These are phyloP conservation scores for Thymelicus lineola DNA, from an alignment of 2,888 invertebrate species.

Conservation along the genomic window DNA sequence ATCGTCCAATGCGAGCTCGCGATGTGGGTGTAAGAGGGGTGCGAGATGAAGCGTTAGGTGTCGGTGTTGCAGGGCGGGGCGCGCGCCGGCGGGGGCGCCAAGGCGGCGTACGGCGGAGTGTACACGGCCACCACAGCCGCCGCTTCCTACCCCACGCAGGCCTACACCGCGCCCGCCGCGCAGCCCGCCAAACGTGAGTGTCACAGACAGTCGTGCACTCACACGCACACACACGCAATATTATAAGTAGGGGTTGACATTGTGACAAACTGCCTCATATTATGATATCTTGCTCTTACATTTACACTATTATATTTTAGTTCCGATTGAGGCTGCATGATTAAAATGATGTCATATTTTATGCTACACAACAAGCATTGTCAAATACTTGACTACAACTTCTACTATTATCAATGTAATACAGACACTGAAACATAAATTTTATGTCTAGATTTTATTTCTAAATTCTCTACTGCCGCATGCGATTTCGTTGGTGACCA, in stretches of 20 bases:
- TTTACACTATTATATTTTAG: background rate
- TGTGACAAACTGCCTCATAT: too few relatives aligned
- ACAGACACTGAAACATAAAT: too few relatives aligned
- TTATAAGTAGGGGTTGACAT: too few relatives aligned
- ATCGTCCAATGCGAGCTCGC: too few relatives aligned
- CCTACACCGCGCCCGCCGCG: constrained; percentile 83
- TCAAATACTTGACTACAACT: too few relatives aligned
- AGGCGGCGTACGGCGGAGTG: constrained; percentile 86
- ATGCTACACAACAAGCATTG: too few relatives aligned
- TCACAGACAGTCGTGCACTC: constrained; percentile 25
- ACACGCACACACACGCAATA: background rate
- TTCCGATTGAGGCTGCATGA: too few relatives aligned
- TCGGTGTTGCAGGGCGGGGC: constrained; percentile 63
- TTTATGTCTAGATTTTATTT: too few relatives aligned
- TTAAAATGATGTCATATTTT: too few relatives aligned
- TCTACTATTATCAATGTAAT: too few relatives aligned
- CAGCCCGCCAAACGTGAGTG: constrained; percentile 87
- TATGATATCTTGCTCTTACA: background rate
- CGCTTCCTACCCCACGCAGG: constrained; percentile 76
- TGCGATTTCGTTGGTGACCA: background rate
- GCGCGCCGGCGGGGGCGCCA: constrained; percentile 84
- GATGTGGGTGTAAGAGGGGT: constrained; percentile 3
- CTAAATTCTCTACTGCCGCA: background rate
- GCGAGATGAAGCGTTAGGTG: constrained; percentile 30
- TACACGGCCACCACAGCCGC: constrained; percentile 85